Percentiles rank a stretch among this genome's conserved stretches.
phyloP scores from a whole-genome alignment of 2,113 vertebrate species.

The Verasper variegatus region DNA sequence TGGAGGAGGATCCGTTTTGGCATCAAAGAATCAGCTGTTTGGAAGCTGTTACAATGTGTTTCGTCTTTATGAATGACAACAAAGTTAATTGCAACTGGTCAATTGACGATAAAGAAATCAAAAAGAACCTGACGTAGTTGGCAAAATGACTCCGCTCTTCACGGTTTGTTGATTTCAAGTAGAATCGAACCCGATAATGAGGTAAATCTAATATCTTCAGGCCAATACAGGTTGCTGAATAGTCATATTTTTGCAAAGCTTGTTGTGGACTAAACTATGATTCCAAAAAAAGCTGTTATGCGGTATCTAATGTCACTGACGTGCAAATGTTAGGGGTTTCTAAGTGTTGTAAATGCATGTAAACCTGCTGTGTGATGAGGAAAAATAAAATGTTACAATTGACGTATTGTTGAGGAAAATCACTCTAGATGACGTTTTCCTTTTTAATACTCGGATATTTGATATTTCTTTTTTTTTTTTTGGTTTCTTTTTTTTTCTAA shows the following conservation, averaged over 20 bases:
- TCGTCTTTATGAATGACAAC: conserved; percentile 42
- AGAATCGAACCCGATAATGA: conserved; percentile 24
- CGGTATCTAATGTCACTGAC: conserved; percentile 77
- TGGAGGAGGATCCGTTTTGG: conserved; percentile 46
- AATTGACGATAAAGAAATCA: conserved; percentile 24
- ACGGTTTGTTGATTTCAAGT: not conserved
- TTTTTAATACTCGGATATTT: conserved; percentile 79
- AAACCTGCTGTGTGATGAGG: conserved; percentile 78
- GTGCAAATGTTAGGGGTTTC: conserved; percentile 80
- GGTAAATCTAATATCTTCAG: conserved; percentile 15
- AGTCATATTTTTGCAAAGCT: conserved; percentile 81
- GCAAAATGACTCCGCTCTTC: conserved; percentile 7
- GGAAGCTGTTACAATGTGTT: conserved; percentile 14
- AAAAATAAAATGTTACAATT: conserved; percentile 58
- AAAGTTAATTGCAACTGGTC: conserved; percentile 34
- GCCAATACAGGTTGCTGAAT: conserved; percentile 83
- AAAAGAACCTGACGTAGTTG: conserved; percentile 15
- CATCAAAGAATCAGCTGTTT: conserved; percentile 34
- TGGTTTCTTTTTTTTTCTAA: conserved; percentile 60
- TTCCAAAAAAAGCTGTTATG: conserved; percentile 66
- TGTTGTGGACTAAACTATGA: conserved; percentile 72
- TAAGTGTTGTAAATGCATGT: conserved; percentile 86
- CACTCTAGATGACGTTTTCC: conserved; percentile 67
- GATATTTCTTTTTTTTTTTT: conserved; percentile 69
- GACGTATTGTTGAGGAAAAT: conserved; percentile 64